A percentile compares a stretch with the other conserved stretches of the same genome.
These are phyloP conservation scores for Tetraneura akinire DNA, from an alignment of 1,140 invertebrate genomes.

Conservation along the genomic window DNA sequence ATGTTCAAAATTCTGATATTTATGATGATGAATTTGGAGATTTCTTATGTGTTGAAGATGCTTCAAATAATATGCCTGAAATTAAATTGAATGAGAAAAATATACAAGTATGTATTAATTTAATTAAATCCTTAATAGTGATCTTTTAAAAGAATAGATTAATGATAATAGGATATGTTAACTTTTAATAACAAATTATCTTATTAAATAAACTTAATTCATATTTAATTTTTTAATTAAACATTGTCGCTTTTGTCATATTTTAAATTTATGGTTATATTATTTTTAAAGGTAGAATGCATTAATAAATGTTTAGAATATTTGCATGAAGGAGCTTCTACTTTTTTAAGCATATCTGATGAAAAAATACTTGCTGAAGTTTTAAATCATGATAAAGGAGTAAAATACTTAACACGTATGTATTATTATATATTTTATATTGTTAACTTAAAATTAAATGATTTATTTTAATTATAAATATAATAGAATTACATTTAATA, in stretches of 20 bases:
- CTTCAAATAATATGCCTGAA: not conserved
- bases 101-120: conserved; percentile 17
- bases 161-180: no score
- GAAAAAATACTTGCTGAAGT: conserved; percentile 52
- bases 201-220: no score
- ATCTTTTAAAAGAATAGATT: no score
- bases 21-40: conserved; percentile 65
- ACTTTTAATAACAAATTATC: no score
- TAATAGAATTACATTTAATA: conserved; percentile 42
- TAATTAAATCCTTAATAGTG: no score
- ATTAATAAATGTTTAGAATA: conserved; percentile 55
- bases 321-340: conserved; percentile 53
- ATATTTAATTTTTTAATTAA: no score
- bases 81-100: conserved; percentile 12
- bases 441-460: not conserved
- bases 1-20: conserved; percentile 19
- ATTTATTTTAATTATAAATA: not conserved
- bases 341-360: conserved; percentile 52
- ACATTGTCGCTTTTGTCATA: no score
- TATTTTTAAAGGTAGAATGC: conserved; percentile 53
- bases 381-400: conserved; percentile 53
- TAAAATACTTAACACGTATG: conserved; percentile 43
- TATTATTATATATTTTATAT: not conserved
- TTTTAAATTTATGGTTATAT: not conserved
- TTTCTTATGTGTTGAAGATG: conserved; percentile 62